Evolutionary conservation across 2,113 vertebrate species (phyloP).

Genomic region (Poicephalus meyeri): DNA sequence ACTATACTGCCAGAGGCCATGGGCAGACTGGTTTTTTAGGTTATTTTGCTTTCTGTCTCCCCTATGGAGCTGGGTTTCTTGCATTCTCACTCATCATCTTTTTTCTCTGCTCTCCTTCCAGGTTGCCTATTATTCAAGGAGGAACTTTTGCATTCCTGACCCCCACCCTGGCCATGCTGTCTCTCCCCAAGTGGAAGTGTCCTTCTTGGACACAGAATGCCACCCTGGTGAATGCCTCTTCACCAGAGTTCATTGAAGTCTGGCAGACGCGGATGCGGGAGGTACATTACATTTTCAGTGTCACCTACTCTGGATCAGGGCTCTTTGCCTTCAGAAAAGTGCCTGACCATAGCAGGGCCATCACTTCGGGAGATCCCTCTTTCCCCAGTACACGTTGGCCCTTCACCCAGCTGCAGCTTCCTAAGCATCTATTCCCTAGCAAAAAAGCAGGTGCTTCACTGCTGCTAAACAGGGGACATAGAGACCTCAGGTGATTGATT

Average conservation of each 20-base stretch:
- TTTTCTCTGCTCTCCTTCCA: slow-evolving; percentile 41
- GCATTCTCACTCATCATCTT: neutral
- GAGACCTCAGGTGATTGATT: neutral
- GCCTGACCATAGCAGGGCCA: neutral
- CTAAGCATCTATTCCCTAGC: neutral
- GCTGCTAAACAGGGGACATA: neutral
- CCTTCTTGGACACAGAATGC: slow-evolving; percentile 91
- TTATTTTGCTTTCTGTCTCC: neutral
- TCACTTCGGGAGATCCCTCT: neutral
- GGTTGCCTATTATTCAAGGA: slow-evolving; percentile 95
- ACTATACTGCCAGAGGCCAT: neutral
- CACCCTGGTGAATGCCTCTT: slow-evolving; percentile 84
- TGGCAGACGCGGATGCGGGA: slow-evolving; percentile 94
- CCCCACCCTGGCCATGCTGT: slow-evolving; percentile 91
- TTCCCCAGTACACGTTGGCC: neutral
- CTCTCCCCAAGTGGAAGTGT: slow-evolving; percentile 90
- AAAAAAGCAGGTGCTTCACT: neutral
- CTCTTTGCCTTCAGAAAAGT: neutral
- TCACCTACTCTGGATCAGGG: neutral
- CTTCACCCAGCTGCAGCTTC: neutral
- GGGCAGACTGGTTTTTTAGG: neutral
- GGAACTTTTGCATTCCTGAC: slow-evolving; percentile 89
- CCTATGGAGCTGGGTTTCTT: neutral
- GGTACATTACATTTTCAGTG: slow-evolving; percentile 66
- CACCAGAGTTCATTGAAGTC: slow-evolving; percentile 82